These are phyloP conservation scores for Myopa tessellatipennis DNA, from an alignment of 2,888 invertebrate species.

Conservation along the genomic window DNA sequence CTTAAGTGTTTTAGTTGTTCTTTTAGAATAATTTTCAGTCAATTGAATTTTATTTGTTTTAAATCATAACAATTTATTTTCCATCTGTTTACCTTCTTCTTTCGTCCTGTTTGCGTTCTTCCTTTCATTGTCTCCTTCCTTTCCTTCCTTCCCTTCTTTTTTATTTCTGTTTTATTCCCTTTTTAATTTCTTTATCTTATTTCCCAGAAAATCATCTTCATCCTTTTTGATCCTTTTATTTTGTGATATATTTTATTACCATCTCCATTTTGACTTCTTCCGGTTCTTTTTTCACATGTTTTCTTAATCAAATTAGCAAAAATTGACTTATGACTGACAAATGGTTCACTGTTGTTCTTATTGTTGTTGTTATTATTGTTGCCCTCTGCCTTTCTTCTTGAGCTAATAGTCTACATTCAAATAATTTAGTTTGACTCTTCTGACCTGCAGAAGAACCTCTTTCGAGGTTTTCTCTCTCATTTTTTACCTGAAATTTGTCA, in stretches of 20 bases:
- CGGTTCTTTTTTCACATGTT: not conserved
- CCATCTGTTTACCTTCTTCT: too few relatives aligned
- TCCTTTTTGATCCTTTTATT: not conserved
- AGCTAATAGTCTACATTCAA: too few relatives aligned
- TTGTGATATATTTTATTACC: not conserved
- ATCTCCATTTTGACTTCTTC: not conserved
- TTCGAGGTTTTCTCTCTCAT: too few relatives aligned
- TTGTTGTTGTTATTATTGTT: not conserved
- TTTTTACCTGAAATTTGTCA: not conserved
- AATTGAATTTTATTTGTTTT: too few relatives aligned
- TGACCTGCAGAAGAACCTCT: too few relatives aligned
- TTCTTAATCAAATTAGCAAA: slow-evolving; percentile 48
- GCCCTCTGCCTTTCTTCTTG: not conserved
- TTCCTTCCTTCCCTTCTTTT: not conserved
- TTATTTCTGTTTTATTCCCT: not conserved
- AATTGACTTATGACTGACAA: slow-evolving; percentile 58
- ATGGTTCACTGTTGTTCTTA: slow-evolving; percentile 32
- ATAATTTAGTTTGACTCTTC: too few relatives aligned
- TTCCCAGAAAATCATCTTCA: not conserved
- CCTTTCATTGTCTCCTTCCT: too few relatives aligned
- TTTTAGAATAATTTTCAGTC: too few relatives aligned
- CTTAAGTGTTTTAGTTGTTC: too few relatives aligned
- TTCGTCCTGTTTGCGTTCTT: too few relatives aligned
- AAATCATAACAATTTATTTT: too few relatives aligned
- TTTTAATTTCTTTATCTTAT: not conserved